phyloP scores from a whole-genome alignment of 2,797 vertebrate species.

The Melanotaenia maccullochi region DNA sequence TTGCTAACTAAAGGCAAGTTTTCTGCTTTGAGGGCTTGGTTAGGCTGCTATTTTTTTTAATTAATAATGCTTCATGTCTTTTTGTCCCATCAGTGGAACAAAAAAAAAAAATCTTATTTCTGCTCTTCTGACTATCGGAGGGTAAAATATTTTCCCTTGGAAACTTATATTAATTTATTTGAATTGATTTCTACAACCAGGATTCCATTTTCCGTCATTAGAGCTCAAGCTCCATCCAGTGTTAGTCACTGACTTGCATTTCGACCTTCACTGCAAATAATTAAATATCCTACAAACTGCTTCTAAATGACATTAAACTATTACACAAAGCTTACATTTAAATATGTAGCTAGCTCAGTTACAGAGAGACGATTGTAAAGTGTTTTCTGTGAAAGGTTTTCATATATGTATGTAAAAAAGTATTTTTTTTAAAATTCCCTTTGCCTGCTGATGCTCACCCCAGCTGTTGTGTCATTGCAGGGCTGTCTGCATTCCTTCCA shows the following conservation, averaged over 20 bases:
- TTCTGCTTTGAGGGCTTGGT: background rate
- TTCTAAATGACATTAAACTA: background rate
- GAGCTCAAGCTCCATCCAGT: conserved; percentile 39
- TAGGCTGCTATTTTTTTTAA: background rate
- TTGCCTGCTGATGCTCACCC: background rate
- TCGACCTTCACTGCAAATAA: background rate
- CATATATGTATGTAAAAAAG: background rate
- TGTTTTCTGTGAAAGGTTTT: background rate
- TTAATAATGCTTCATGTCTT: background rate
- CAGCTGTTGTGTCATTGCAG: background rate
- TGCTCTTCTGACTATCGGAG: conserved; percentile 3
- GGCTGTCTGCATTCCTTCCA: conserved; percentile 55
- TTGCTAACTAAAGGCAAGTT: background rate
- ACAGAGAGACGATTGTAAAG: background rate
- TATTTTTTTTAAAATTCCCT: background rate
- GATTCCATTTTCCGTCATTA: conserved; percentile 7
- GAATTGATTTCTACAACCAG: conserved; percentile 6
- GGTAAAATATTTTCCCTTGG: background rate
- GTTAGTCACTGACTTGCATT: conserved; percentile 8
- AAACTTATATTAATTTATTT: conserved; percentile 15
- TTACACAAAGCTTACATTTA: background rate
- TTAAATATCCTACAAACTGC: background rate
- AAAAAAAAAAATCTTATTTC: conserved; percentile 6
- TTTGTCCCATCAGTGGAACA: background rate
- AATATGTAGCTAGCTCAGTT: background rate